phyloP scores from a whole-genome alignment of 2,888 invertebrate genomes.

The Augochlorella aurata region DNA sequence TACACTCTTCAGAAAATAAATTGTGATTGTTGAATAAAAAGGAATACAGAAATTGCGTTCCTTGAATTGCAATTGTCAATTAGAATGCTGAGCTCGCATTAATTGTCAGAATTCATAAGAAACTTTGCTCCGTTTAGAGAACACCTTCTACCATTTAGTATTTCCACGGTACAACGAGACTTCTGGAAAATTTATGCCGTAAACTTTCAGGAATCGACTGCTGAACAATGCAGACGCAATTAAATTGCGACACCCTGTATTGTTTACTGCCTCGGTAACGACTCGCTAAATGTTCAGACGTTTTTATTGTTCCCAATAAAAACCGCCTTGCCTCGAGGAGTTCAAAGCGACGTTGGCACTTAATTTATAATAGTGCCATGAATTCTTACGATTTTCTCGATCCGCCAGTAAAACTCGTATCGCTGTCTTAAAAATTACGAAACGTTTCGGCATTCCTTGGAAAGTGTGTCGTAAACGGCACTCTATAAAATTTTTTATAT shows the following conservation, averaged over 20 bases:
- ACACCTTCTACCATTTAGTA: neutral
- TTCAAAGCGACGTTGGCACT: constrained; percentile 5
- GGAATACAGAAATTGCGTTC: neutral
- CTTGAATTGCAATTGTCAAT: neutral
- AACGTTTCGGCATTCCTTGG: neutral
- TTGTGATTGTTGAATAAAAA: too few relatives aligned
- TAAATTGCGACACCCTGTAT: constrained; percentile 42
- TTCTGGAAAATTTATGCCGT: constrained; percentile 7
- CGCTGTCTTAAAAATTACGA: constrained; percentile 28
- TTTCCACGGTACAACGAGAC: neutral
- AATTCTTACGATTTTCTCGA: constrained; percentile 36
- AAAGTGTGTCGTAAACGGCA: constrained; percentile 3
- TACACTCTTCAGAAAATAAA: too few relatives aligned
- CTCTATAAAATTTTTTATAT: neutral
- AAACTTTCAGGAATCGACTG: constrained; percentile 2
- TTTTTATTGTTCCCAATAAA: constrained; percentile 44
- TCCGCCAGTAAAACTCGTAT: constrained; percentile 12
- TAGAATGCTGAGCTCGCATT: neutral
- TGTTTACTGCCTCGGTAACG: constrained; percentile 32
- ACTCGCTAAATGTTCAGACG: constrained; percentile 34
- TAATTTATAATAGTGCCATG: constrained; percentile 34
- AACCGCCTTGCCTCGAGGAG: constrained; percentile 4
- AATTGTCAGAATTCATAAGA: neutral
- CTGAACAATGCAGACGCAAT: constrained; percentile 38
- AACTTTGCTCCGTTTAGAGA: neutral